Base-by-base conservation (phyloP, 1,140 invertebrate species). In the Bombus soroeensis region DNA sequence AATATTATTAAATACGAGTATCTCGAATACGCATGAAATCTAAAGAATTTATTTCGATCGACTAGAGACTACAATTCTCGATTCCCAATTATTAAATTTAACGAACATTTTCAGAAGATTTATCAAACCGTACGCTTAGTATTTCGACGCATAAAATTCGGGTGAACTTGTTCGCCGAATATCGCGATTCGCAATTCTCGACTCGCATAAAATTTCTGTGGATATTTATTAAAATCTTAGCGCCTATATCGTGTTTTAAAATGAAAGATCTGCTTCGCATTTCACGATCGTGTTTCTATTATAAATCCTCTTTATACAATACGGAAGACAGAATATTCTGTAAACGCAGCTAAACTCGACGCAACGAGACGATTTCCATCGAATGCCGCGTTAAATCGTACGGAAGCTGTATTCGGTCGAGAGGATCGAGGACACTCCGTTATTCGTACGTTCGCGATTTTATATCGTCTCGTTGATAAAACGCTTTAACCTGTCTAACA, bases 401-500 rank as follows among this genome's bases (percentile, higher is more conserved):
- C 32, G 88, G 78, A 90, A 90, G 43, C 41, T 79, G 32, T 43
- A 47, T 47, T 47, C 86, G 47, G 71, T 22, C 53, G 22, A 73
- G 81, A 85, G 77, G 75, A 89, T 88, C 77, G 82, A 62, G 77
- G 39, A 73, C 72, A 70, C 41, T 66, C 25, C 34, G 64, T 3
- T 10, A 32, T 32, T 83, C 72, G 75, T 72, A 62, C 47, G 12
- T 62, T 59, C 53, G 41, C 59, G 76, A 81, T 84, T 90, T 85
- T 90, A 89, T 89, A 87, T 87, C 85, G n/a, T 62, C 68, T 57
- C 47, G 77, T 83, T 89, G 88, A 89, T 87, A 89, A 87, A 89
- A 43, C 80, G 76, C n/a, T 53, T 34, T 78, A 15, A 41, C 79
- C 53, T 86, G 83, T 89, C 83, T 83, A 89, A 89, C 84, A 32